phyloP scores from a whole-genome alignment of 1,140 invertebrate genomes.

The Cecropterus lyciades region DNA sequence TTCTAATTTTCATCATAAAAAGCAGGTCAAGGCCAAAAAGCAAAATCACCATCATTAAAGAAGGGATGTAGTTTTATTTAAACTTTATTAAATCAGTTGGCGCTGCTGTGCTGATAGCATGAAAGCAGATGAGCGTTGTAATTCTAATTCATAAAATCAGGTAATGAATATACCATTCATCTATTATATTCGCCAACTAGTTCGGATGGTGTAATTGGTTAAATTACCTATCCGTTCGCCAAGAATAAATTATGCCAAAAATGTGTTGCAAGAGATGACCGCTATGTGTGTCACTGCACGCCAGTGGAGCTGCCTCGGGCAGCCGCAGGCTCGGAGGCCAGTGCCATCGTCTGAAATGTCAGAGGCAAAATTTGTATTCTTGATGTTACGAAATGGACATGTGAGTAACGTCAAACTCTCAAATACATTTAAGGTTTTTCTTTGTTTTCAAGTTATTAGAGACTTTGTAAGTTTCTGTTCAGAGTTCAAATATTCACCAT shows the following conservation, averaged over 20 bases:
- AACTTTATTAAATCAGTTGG: background rate
- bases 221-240: background rate
- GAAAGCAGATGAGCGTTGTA: background rate
- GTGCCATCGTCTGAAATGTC: background rate
- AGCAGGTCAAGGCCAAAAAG: background rate
- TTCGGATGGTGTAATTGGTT: background rate
- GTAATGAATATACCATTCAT: background rate
- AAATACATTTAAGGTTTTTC: background rate
- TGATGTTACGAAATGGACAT: background rate
- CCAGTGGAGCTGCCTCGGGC: no score
- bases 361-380: background rate
- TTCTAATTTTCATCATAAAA: slow-evolving; percentile 13
- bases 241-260: background rate
- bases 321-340: no score
- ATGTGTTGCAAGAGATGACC: background rate
- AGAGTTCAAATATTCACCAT: background rate
- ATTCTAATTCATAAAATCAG: background rate
- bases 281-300: slow-evolving; percentile 12
- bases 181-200: background rate
- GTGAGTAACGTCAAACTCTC: background rate
- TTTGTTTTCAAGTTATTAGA: background rate
- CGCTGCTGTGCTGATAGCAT: background rate
- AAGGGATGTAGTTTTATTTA: no score
- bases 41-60: background rate
- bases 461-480: no score